Evolutionary conservation across 2,888 invertebrate genomes (phyloP).

Genomic region (Cerceris ruficornis): DNA sequence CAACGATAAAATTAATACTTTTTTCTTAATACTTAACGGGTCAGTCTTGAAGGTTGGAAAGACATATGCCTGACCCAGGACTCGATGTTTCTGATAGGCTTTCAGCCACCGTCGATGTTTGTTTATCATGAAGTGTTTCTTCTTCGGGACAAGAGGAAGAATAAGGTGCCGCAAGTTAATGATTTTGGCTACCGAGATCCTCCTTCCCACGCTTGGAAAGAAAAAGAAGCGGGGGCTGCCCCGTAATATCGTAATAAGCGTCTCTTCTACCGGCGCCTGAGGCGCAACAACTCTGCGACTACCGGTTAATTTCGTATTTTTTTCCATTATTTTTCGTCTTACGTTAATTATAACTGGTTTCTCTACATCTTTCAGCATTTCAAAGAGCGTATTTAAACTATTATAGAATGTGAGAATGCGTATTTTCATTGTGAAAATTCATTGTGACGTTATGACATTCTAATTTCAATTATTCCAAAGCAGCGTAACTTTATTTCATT

Average conservation of each 20-base stretch:
- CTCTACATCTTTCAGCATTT: too few relatives aligned
- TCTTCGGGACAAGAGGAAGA: neutral
- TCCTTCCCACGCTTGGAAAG: neutral
- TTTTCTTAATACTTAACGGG: too few relatives aligned
- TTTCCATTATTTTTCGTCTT: too few relatives aligned
- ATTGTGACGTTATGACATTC: too few relatives aligned
- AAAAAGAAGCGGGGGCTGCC: neutral
- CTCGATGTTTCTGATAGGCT: neutral
- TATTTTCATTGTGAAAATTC: too few relatives aligned
- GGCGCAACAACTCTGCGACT: neutral
- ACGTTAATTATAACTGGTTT: too few relatives aligned
- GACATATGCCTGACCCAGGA: neutral
- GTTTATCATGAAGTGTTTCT: neutral
- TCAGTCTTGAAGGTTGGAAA: too few relatives aligned
- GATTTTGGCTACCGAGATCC: neutral
- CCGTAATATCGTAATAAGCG: constrained; percentile 17
- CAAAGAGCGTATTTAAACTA: too few relatives aligned
- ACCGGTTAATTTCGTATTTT: neutral
- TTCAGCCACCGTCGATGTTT: neutral
- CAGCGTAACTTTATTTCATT: too few relatives aligned
- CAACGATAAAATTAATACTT: too few relatives aligned
- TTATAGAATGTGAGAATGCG: too few relatives aligned
- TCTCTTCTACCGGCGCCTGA: constrained; percentile 1
- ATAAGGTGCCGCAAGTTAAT: neutral
- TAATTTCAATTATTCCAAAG: too few relatives aligned